Percentiles rank a stretch among this genome's conserved stretches.
phyloP scores from a whole-genome alignment of 2,797 vertebrate species.

The Amblyraja radiata region DNA sequence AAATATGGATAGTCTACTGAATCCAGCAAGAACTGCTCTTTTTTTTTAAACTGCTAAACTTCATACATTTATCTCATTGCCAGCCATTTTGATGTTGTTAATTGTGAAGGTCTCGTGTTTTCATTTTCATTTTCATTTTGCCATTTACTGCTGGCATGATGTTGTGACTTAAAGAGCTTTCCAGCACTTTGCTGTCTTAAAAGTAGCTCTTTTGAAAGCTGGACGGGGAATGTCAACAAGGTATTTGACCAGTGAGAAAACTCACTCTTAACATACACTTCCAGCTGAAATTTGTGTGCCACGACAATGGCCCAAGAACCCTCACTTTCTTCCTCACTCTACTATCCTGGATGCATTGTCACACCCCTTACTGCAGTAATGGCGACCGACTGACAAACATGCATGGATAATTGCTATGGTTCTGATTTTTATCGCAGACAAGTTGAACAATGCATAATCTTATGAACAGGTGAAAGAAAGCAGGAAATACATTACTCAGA shows the following conservation, averaged over 20 bases:
- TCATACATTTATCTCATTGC: no score
- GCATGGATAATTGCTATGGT: constrained; percentile 23
- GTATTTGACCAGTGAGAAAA: not conserved
- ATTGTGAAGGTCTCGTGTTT: not conserved
- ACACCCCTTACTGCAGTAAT: not conserved
- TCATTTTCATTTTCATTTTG: not conserved
- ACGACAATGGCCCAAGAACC: not conserved
- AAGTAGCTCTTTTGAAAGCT: not conserved
- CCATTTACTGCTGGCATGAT: not conserved
- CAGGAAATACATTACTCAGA: constrained; percentile 6
- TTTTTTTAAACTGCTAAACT: no score
- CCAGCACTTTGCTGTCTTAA: no score
- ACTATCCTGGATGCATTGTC: not conserved
- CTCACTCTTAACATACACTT: not conserved
- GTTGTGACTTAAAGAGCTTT: not conserved
- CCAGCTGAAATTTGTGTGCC: not conserved
- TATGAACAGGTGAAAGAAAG: constrained; percentile 22
- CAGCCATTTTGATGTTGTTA: not conserved
- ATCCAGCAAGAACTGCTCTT: no score
- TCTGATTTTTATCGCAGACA: constrained; percentile 9
- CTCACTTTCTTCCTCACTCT: not conserved
- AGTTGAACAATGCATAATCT: not conserved
- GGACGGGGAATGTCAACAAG: not conserved
- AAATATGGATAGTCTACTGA: no score
- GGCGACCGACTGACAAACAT: not conserved